These are phyloP conservation scores for Tricholauxania praeusta DNA, from an alignment of 2,888 invertebrate genomes.

Conservation along the genomic window DNA sequence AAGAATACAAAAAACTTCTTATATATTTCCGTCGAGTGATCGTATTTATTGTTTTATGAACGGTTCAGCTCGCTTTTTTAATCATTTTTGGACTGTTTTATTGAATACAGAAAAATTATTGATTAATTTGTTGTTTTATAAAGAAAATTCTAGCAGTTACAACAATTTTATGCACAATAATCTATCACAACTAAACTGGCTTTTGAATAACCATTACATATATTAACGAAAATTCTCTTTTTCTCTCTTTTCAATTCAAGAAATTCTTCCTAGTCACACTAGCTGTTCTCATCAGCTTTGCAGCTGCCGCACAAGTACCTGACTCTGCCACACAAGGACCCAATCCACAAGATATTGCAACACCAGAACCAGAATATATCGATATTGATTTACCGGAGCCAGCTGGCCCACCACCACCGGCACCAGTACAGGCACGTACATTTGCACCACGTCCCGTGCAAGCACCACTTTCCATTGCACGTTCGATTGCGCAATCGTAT, in stretches of 20 bases:
- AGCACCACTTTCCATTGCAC: neutral
- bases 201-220: neutral
- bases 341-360: slow-evolving; percentile 67
- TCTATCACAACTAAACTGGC: no score
- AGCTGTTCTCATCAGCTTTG: slow-evolving; percentile 59
- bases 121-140: slow-evolving; percentile 13
- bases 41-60: no score
- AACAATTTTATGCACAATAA: neutral
- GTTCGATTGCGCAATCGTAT: slow-evolving; percentile 31
- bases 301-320: slow-evolving; percentile 56
- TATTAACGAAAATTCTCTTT: neutral
- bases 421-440: slow-evolving; percentile 40
- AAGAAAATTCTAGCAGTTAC: neutral
- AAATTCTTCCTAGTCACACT: slow-evolving; percentile 59
- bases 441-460: slow-evolving; percentile 21
- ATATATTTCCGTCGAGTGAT: no score
- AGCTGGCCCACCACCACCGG: slow-evolving; percentile 46
- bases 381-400: slow-evolving; percentile 63
- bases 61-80: no score
- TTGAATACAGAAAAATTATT: no score
- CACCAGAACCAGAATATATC: slow-evolving; percentile 66
- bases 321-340: slow-evolving; percentile 67
- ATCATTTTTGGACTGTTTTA: no score
- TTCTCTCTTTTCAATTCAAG: slow-evolving; percentile 47
- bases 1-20: no score